Evolutionary conservation across 2,113 vertebrate species (phyloP).

Genomic region (Shinisaurus crocodilurus): DNA sequence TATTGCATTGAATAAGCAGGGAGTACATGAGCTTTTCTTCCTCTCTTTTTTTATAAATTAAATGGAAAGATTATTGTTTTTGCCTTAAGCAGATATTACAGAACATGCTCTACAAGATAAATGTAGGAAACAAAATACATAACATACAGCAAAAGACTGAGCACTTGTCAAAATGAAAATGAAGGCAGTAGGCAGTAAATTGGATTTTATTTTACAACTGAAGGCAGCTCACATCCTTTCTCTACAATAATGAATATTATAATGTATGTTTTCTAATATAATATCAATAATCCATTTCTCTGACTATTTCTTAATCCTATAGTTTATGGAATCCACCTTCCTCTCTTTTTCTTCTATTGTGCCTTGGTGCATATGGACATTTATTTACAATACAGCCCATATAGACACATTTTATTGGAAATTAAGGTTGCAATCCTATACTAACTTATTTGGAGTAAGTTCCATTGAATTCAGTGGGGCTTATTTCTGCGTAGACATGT

Average conservation of each 20-base stretch:
- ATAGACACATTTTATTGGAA: constrained; percentile 42
- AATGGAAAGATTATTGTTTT: constrained; percentile 74
- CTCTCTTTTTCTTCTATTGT: constrained; percentile 36
- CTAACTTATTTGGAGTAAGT: too few species aligned
- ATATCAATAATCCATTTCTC: constrained; percentile 66
- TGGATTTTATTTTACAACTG: constrained; percentile 77
- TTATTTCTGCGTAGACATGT: too few species aligned
- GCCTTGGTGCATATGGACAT: constrained; percentile 46
- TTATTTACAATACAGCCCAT: constrained; percentile 46
- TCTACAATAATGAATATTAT: constrained; percentile 69
- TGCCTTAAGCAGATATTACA: constrained; percentile 69
- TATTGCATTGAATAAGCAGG: constrained; percentile 61
- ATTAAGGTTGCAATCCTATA: neutral
- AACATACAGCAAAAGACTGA: constrained; percentile 57
- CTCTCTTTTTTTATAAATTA: constrained; percentile 65
- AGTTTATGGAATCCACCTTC: constrained; percentile 41
- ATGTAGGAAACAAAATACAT: constrained; percentile 55
- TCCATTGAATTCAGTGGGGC: too few species aligned
- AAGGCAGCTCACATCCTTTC: constrained; percentile 66
- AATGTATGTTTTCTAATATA: constrained; percentile 64
- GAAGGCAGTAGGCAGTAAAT: constrained; percentile 75
- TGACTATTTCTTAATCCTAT: constrained; percentile 64
- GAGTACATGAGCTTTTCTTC: constrained; percentile 54
- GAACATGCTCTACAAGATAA: constrained; percentile 70
- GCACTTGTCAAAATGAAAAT: constrained; percentile 72